A percentile compares a stretch with the other conserved stretches of the same genome.
These are phyloP conservation scores for Lasiurus borealis DNA, from an alignment of 2,113 vertebrate species.

Conservation along the genomic window DNA sequence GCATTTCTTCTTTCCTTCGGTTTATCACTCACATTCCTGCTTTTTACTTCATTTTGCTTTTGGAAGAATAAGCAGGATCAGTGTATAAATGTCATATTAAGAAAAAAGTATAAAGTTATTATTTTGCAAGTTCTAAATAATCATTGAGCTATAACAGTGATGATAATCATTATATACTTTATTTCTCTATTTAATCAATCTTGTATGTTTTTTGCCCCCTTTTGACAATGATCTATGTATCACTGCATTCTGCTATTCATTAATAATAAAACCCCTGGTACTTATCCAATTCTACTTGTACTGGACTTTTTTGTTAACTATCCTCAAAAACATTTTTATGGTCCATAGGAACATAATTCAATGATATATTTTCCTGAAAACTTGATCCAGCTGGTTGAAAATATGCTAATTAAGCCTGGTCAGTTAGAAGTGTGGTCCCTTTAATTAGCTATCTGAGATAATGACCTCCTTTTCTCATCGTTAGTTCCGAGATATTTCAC, in stretches of 20 bases:
- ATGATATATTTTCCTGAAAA: neutral
- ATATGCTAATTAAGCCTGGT: neutral
- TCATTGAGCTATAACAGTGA: neutral
- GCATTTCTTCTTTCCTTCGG: neutral
- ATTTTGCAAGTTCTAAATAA: neutral
- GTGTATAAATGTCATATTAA: neutral
- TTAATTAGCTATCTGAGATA: constrained; percentile 23
- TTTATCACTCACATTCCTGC: neutral
- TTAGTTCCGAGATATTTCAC: neutral
- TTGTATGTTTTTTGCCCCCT: neutral
- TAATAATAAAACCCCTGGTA: neutral
- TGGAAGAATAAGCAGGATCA: neutral
- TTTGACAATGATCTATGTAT: neutral
- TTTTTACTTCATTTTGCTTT: neutral
- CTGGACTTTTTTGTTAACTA: neutral
- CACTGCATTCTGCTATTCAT: neutral
- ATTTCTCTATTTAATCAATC: neutral
- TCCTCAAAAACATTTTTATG: neutral
- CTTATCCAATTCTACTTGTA: neutral
- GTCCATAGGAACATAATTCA: neutral
- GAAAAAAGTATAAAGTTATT: neutral
- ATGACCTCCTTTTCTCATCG: neutral
- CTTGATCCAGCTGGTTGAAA: neutral
- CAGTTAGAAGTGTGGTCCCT: neutral
- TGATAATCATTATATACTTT: neutral